Conservation (phyloP, 1,140 invertebrate species). For the Drosophila jambulina region DNA sequence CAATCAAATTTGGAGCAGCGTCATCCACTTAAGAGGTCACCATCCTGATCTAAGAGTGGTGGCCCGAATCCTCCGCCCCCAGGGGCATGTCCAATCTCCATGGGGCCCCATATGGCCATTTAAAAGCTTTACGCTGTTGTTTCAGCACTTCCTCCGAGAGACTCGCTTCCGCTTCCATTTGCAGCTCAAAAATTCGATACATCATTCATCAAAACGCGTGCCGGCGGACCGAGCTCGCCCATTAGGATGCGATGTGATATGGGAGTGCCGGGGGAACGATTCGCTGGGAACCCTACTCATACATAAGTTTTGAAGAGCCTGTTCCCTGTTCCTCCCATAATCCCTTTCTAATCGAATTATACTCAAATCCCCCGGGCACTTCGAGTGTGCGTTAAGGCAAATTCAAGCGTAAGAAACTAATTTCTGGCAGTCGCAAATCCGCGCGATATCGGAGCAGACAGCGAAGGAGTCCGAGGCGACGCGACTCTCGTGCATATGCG, state of each 20-base stretch:
- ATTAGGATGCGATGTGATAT: slow-evolving; percentile 30
- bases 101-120: slow-evolving; percentile 58
- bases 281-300: slow-evolving; percentile 29
- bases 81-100: slow-evolving; percentile 56
- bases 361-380: slow-evolving; percentile 70
- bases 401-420: slow-evolving; percentile 83
- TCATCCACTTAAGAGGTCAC: slow-evolving; percentile 57
- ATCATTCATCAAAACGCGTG: slow-evolving; percentile 79
- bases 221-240: slow-evolving; percentile 50
- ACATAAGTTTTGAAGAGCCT: slow-evolving; percentile 46
- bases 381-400: slow-evolving; percentile 71
- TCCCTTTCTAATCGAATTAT: slow-evolving; percentile 82
- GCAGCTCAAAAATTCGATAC: slow-evolving; percentile 78
- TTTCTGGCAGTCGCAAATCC: slow-evolving; percentile 63
- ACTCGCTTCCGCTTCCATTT: slow-evolving; percentile 59
- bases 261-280: slow-evolving; percentile 9
- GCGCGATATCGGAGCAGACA: slow-evolving; percentile 44
- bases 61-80: slow-evolving; percentile 21
- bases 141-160: slow-evolving; percentile 61
- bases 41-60: slow-evolving; percentile 24
- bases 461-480: slow-evolving; percentile 11
- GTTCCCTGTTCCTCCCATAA: slow-evolving; percentile 44
- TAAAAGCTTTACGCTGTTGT: slow-evolving; percentile 81
- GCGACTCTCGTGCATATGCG: slow-evolving; percentile 70
- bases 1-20: slow-evolving; percentile 48